These are phyloP conservation scores for Pecten maximus DNA, from an alignment of 2,888 invertebrate species.

Conservation along the genomic window DNA sequence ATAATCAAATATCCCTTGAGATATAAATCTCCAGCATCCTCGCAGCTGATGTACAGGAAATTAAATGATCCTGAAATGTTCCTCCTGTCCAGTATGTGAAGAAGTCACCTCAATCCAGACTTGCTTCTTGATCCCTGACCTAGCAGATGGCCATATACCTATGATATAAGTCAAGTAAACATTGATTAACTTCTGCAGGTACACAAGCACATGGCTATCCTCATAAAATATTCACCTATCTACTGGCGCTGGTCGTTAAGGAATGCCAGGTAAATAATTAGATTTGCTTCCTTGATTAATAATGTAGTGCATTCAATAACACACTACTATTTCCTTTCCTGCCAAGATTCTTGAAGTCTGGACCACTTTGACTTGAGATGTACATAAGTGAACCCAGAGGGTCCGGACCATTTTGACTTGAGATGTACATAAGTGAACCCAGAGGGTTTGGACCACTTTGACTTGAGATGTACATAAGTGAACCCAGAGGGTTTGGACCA, in stretches of 20 bases:
- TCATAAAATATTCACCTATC: constrained; percentile 18
- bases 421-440: background rate
- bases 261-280: constrained; percentile 35
- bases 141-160: constrained; percentile 19
- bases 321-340: background rate
- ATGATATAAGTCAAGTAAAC: constrained; percentile 33
- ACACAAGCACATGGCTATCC: constrained; percentile 20
- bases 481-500: background rate
- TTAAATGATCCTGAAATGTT: background rate
- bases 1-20: background rate
- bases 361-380: background rate
- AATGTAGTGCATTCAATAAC: background rate
- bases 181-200: background rate
- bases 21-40: background rate
- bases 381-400: background rate
- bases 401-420: background rate
- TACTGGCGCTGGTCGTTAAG: background rate
- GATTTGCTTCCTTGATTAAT: background rate
- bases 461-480: too few species aligned
- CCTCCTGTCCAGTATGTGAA: background rate
- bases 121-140: background rate
- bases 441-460: background rate
- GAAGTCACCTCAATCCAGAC: background rate
- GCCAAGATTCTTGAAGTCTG: background rate
- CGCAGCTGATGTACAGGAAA: background rate